phyloP scores from a whole-genome alignment of 2,888 invertebrate genomes.

The Agrotis puta region DNA sequence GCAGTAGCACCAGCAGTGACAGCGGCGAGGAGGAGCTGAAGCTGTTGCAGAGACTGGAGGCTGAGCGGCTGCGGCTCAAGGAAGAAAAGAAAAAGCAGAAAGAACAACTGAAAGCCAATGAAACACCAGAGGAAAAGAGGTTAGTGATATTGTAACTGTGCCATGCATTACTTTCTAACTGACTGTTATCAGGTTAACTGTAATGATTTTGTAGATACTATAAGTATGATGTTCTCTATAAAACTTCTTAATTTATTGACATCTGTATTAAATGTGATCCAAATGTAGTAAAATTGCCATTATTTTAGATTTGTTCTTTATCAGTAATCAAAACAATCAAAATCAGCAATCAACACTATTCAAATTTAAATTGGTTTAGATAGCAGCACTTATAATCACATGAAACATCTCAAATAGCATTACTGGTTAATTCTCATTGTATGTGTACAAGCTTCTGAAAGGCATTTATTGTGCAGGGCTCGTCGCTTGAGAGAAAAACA shows the following conservation, averaged over 20 bases:
- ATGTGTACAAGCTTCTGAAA: neutral
- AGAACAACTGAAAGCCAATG: constrained; percentile 95
- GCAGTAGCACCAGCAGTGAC: constrained; percentile 83
- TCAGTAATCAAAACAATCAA: neutral
- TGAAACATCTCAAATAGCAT: no score
- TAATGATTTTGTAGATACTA: neutral
- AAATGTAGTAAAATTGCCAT: neutral
- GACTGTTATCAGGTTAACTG: neutral
- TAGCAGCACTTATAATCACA: neutral
- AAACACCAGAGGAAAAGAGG: constrained; percentile 98
- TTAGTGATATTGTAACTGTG: constrained; percentile 48
- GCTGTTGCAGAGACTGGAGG: constrained; percentile 93
- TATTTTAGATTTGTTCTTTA: neutral
- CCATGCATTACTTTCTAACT: neutral
- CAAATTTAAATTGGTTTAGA: no score
- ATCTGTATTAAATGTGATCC: neutral
- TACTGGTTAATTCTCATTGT: no score
- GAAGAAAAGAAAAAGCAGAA: constrained; percentile 93
- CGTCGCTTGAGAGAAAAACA: constrained; percentile 97
- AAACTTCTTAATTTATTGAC: neutral
- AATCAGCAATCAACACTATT: neutral
- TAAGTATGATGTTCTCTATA: neutral
- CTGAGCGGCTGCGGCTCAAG: constrained; percentile 92
- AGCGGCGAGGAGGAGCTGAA: constrained; percentile 91
- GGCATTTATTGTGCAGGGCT: constrained; percentile 70